Evolutionary conservation across 2,797 vertebrate genomes (phyloP).

Genomic region (Moxostoma hubbsi): DNA sequence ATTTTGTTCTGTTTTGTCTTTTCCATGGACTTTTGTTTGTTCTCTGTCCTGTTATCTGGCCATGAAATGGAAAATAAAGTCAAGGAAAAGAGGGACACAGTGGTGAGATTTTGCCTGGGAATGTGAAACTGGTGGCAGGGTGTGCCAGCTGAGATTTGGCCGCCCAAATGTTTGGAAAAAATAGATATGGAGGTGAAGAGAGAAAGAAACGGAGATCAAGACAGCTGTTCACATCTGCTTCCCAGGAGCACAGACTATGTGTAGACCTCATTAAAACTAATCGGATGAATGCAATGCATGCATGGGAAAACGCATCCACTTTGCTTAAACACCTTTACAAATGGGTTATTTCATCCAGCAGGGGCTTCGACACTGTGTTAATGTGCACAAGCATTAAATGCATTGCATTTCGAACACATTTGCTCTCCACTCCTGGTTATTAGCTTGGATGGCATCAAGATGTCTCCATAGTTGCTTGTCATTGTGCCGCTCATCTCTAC

Average conservation of each 20-base stretch:
- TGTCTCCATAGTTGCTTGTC: background rate
- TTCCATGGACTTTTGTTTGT: slow-evolving; percentile 27
- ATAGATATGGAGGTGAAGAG: slow-evolving; percentile 20
- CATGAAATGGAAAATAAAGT: slow-evolving; percentile 27
- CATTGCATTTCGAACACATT: background rate
- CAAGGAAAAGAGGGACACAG: background rate
- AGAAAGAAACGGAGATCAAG: background rate
- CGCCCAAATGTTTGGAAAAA: slow-evolving; percentile 25
- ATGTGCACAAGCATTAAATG: background rate
- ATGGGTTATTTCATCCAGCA: too few relatives aligned
- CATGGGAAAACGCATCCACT: too few relatives aligned
- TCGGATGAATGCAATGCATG: too few relatives aligned
- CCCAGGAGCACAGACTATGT: too few relatives aligned
- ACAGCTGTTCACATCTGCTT: slow-evolving; percentile 33
- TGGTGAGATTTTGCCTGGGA: slow-evolving; percentile 28
- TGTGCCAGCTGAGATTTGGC: slow-evolving; percentile 41
- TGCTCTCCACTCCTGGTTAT: background rate
- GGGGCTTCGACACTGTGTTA: background rate
- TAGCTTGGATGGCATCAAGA: slow-evolving; percentile 5
- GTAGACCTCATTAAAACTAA: too few relatives aligned
- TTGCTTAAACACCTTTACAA: too few relatives aligned
- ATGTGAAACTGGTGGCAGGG: slow-evolving; percentile 37
- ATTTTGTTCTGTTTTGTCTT: slow-evolving; percentile 21
- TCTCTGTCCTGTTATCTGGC: background rate
- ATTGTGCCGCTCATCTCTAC: background rate